Percentiles rank a stretch among this genome's conserved stretches.
Evolutionary conservation across 2,888 invertebrate species (phyloP).

Genomic region (Rhagonycha fulva): DNA sequence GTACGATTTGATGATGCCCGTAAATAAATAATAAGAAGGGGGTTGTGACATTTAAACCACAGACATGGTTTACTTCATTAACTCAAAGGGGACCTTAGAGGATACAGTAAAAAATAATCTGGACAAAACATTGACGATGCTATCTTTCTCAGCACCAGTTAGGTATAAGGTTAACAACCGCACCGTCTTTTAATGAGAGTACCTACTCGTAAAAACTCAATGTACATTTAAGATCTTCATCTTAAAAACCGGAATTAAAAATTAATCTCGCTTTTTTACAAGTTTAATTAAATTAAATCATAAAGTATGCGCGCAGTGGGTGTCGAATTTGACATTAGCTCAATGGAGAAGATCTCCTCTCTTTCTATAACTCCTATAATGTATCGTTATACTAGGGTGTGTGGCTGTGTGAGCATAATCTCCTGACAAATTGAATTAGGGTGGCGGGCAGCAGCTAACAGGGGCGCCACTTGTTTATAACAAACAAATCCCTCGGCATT

Average conservation of each 20-base stretch:
- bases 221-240: slow-evolving; percentile 40
- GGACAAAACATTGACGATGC: slow-evolving; percentile 45
- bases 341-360: slow-evolving; percentile 30
- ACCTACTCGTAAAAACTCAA: slow-evolving; percentile 38
- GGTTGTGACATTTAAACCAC: slow-evolving; percentile 46
- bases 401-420: slow-evolving; percentile 56
- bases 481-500: slow-evolving; percentile 49
- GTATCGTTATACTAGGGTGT: slow-evolving; percentile 54
- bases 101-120: slow-evolving; percentile 54
- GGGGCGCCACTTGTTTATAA: slow-evolving; percentile 57
- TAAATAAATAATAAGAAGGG: slow-evolving; percentile 49
- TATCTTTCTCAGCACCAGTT: slow-evolving; percentile 45
- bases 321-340: slow-evolving; percentile 32
- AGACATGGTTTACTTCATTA: slow-evolving; percentile 53
- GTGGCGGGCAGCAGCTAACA: slow-evolving; percentile 49
- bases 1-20: slow-evolving; percentile 47
- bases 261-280: slow-evolving; percentile 56
- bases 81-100: slow-evolving; percentile 52
- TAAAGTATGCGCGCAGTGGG: slow-evolving; percentile 19
- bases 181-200: slow-evolving; percentile 32
- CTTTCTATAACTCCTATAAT: slow-evolving; percentile 51
- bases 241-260: slow-evolving; percentile 54
- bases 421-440: slow-evolving; percentile 59
- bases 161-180: slow-evolving; percentile 21
- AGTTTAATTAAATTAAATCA: slow-evolving; percentile 53